Base-by-base conservation (phyloP, 2,113 vertebrate species). In the Montifringilla adamsi region DNA sequence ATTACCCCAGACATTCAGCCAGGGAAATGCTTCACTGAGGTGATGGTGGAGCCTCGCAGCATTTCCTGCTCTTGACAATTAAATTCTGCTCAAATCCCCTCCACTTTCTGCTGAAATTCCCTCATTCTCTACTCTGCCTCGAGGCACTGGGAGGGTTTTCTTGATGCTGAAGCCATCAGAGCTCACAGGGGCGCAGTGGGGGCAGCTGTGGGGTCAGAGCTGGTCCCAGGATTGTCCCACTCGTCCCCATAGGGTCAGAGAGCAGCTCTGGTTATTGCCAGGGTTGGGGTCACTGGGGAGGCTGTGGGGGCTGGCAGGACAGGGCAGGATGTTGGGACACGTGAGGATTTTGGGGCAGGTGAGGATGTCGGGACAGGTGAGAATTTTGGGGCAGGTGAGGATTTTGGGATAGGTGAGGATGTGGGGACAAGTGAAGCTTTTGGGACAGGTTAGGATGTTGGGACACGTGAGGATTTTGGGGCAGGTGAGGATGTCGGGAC, bases 161-260 rank as follows among this genome's bases (percentile, higher is more conserved):
- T 33, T 0, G 5, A 16, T 14, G 43, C 22, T 8, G 35, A 11
- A 44, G n/a, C 0, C 13, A 4, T 6, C 13, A 0, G 43, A 13
- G 16, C 12, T 33, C 0, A 5, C 26, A 14, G 59, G 44, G 70
- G 55, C 5, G 58, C 43, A 1, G 31, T 1, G 13, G 33, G 23
- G 72, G 0, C 35, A 4, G 10, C 35, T 37, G 35, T 37, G 35
- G 35, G 35, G 35, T 37, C 35, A 37, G 35, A 13, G 60, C 11
- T 49, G 16, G 2, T 7, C 43, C n/a, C 4, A 1, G 11, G 21
- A 22, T 59, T 7, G 10, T 24, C 62, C 52, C 43, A 11, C 35
- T 21, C 1, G 1, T 35, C 16, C 72, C 72, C 13, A 2, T 1
- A 1, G 15, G 27, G 27, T 13, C 1, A 7, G 13, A 35, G 41